Evolutionary conservation across 2,888 invertebrate species (phyloP), one percentile per base, ranked within the genome.

Genomic region (Cepaea hortensis): DNA sequence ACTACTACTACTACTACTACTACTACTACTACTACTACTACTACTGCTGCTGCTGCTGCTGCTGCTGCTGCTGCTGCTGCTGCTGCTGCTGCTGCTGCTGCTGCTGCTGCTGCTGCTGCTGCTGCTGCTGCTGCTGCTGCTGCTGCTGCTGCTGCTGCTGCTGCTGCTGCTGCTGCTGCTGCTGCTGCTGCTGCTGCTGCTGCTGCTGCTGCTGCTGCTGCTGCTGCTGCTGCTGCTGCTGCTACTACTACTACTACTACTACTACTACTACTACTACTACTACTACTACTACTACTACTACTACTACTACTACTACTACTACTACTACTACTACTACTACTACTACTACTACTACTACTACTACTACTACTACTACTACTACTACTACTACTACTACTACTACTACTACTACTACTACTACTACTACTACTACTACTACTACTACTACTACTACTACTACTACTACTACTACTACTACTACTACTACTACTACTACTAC

Each of bases 321-420:
- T 75, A 81, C 86, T 82, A 70, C 70, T 82, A 48, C 72, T 72
- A 70, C 70, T 72, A 82, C 82, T 48, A 72, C 82, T 72, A 72
- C 85, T 72, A 87, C 88, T 86, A 85, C 85, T 72, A 85, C 85
- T 50, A 80, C 85, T 70, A 70, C 85, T 80, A n/a, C n/a, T n/a
- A n/a, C n/a, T n/a, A n/a, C n/a, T n/a, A n/a, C n/a, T n/a, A n/a
- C n/a, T n/a, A n/a, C n/a, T n/a, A n/a, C n/a, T n/a, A n/a, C n/a
- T n/a, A n/a, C n/a, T n/a, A n/a, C n/a, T n/a, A n/a, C n/a, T n/a
- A n/a, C n/a, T n/a, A n/a, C n/a, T n/a, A n/a, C n/a, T n/a, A n/a
- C n/a, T n/a, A n/a, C n/a, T n/a, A n/a, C n/a, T n/a, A n/a, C n/a
- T n/a, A n/a, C n/a, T n/a, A n/a, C n/a, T n/a, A n/a, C n/a, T n/a